Percentiles rank a stretch among this genome's conserved stretches.
These are phyloP conservation scores for Leptinotarsa juncta DNA, from an alignment of 2,888 invertebrate species.

Conservation along the genomic window DNA sequence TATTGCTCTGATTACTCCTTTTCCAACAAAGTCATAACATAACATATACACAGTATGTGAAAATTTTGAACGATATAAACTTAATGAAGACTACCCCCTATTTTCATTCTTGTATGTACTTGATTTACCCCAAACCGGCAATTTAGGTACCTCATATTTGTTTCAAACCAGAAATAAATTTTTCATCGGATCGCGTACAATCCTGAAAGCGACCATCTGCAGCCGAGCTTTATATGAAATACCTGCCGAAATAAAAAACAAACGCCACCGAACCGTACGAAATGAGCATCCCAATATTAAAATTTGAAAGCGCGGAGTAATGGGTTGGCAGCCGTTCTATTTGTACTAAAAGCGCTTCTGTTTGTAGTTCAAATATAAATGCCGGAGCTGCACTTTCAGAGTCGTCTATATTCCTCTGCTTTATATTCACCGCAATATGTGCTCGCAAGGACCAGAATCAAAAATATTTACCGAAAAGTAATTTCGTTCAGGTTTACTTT, in stretches of 20 bases:
- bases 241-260: conserved; percentile 7
- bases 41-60: too few relatives aligned
- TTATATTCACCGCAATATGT: neutral
- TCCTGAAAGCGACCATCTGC: neutral
- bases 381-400: conserved; percentile 7
- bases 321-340: conserved; percentile 10
- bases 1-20: too few relatives aligned
- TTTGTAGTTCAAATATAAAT: conserved; percentile 9
- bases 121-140: too few relatives aligned
- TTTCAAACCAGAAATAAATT: neutral
- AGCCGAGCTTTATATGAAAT: neutral
- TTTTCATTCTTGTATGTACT: too few relatives aligned
- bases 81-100: too few relatives aligned
- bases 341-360: conserved; percentile 9
- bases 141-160: neutral
- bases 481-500: neutral
- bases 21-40: too few relatives aligned
- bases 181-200: neutral
- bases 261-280: conserved; percentile 5
- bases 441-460: neutral
- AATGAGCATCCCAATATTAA: conserved; percentile 12
- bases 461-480: neutral
- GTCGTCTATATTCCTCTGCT: neutral
- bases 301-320: conserved; percentile 11
- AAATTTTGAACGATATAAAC: too few relatives aligned